Percentiles rank a stretch among this genome's conserved stretches.
Conservation (phyloP, 1,140 invertebrate genomes). For the Drosophila sp. region DNA sequence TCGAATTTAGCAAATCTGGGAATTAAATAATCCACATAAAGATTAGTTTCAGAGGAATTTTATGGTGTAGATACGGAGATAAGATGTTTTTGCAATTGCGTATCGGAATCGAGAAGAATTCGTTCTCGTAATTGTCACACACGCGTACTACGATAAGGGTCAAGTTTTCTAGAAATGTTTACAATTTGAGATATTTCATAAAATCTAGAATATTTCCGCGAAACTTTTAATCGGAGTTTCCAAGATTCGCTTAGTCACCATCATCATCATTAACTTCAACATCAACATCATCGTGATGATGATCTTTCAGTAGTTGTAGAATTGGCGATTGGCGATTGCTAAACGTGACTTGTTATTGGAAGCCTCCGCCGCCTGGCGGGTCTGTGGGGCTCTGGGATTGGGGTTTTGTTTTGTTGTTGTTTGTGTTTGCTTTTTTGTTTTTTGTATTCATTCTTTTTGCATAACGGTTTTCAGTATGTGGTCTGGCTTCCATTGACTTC, state of each 20-base stretch:
- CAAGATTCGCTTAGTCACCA: constrained; percentile 49
- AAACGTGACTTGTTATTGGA: constrained; percentile 71
- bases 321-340: constrained; percentile 43
- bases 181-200: neutral
- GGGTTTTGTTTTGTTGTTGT: neutral
- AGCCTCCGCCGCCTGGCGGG: constrained; percentile 33
- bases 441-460: constrained; percentile 51
- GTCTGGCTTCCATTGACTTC: constrained; percentile 48
- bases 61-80: neutral
- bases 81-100: neutral
- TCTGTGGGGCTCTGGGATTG: neutral
- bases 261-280: constrained; percentile 26
- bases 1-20: too few species aligned
- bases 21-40: neutral
- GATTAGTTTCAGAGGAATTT: neutral
- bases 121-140: neutral
- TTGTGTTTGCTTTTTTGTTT: constrained; percentile 13
- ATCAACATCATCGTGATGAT: constrained; percentile 26
- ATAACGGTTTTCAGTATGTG: constrained; percentile 46
- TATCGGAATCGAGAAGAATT: neutral
- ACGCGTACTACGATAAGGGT: neutral
- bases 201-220: constrained; percentile 22
- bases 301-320: constrained; percentile 1
- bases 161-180: neutral
- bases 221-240: constrained; percentile 34